Conservation (phyloP, 2,888 invertebrate genomes). For the Spilarctia lutea region DNA sequence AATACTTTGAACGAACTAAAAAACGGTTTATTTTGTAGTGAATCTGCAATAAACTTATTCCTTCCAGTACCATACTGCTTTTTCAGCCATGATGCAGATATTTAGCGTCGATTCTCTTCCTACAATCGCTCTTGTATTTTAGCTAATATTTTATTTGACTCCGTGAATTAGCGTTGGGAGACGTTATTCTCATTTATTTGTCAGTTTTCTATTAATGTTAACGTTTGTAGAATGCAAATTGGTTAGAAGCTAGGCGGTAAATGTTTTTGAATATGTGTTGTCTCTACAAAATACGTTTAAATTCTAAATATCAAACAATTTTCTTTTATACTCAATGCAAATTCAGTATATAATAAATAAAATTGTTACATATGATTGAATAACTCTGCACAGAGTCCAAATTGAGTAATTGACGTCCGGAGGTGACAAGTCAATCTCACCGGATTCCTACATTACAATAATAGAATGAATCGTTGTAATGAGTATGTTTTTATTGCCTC, state of each 20-base stretch:
- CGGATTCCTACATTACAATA: constrained; percentile 13
- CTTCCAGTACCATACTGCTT: background rate
- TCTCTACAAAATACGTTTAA: background rate
- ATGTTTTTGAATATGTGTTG: background rate
- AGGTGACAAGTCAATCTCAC: constrained; percentile 52
- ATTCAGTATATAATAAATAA: background rate
- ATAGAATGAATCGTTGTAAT: background rate
- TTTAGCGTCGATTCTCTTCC: too few relatives aligned
- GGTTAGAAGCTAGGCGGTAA: background rate
- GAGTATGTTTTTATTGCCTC: background rate
- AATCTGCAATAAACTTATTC: background rate
- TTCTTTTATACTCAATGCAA: background rate
- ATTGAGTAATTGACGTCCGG: constrained; percentile 65
- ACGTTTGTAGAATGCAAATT: background rate
- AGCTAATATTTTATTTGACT: too few relatives aligned
- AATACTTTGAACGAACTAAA: background rate
- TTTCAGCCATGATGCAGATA: too few relatives aligned
- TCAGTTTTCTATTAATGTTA: too few relatives aligned
- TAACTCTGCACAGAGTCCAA: constrained; percentile 46
- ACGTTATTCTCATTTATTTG: too few relatives aligned
- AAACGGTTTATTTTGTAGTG: background rate
- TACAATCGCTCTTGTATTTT: too few relatives aligned
- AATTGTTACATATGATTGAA: constrained; percentile 30
- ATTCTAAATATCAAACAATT: background rate
- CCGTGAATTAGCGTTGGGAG: too few relatives aligned